Evolutionary conservation across 2,113 vertebrate species (phyloP).

Genomic region (Pheucticus melanocephalus): DNA sequence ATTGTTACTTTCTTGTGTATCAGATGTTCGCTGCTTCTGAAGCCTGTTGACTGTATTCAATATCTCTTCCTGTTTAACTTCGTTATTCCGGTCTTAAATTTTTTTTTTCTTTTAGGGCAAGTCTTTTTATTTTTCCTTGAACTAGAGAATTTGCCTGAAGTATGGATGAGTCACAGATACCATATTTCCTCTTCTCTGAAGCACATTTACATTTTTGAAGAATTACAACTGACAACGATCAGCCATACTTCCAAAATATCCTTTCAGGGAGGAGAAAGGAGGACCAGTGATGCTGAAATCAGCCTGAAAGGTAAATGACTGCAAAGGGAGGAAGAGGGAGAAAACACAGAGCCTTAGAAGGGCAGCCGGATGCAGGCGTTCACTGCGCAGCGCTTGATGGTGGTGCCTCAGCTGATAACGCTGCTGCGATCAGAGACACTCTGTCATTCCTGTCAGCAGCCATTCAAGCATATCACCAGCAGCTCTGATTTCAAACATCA

Average conservation of each 20-base stretch:
- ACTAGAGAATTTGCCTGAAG: not conserved
- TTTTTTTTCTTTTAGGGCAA: not conserved
- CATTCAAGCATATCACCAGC: not conserved
- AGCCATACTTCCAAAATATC: not conserved
- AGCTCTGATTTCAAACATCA: not conserved
- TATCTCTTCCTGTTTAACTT: not conserved
- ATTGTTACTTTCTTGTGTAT: constrained; percentile 29
- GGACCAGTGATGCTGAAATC: not conserved
- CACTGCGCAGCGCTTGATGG: not conserved
- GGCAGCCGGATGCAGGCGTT: not conserved
- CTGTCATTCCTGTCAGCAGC: not conserved
- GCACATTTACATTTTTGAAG: not conserved
- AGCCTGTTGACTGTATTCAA: constrained; percentile 2
- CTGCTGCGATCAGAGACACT: not conserved
- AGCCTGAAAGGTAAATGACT: not conserved
- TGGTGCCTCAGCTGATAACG: not conserved
- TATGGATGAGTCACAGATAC: constrained; percentile 7
- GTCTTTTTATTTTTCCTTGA: constrained; percentile 17
- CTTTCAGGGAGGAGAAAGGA: not conserved
- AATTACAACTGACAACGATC: not conserved
- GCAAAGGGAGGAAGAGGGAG: not conserved
- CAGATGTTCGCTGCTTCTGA: not conserved
- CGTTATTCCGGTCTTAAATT: not conserved
- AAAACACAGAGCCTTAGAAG: not conserved
- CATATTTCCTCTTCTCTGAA: not conserved